Base-by-base conservation (phyloP, 2,888 invertebrate species). In the Choreutis nemorana region DNA sequence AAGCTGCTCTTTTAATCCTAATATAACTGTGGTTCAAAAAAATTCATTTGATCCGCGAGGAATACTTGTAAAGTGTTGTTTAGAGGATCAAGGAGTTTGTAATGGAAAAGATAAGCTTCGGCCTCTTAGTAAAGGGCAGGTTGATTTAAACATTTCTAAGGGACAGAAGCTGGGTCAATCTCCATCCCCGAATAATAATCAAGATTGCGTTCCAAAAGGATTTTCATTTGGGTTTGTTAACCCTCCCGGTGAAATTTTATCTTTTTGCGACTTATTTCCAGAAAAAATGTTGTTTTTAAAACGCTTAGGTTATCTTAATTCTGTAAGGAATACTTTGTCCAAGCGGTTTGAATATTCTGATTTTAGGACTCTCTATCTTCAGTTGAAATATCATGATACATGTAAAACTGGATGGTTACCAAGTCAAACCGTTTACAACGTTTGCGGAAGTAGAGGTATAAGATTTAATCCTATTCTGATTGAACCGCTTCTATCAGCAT, bases 181-280 rank as follows among this genome's bases (percentile, higher is more conserved):
- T 23, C 31, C 55, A 23, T 42, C 59, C 20, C 77, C 79, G 38
- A 63, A 68, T 40, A 38, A 70, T n/a, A 78, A 72, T 37, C 62
- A 66, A 8, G 42, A 48, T 3, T 41, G 43, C 25, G 65, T 80
- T 0, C 70, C 75, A 3, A 36, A 56, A 36, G 70, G 61, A 1
- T 57, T 54, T 36, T 37, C 57, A 6, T 81, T 75, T 49, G 81
- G 81, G 2, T 58, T 48, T 34, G 41, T 51, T 3, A 39, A 57
- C 20, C 48, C 57, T 2, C 37, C 55, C 12, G 65, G 54, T 23
- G 70, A 72, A 30, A 52, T 71, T 26, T 24, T 65, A 4, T 37
- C 42, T 2, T 37, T 32, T 15, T 55, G 50, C 29, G 35, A 45
- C 12, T 26, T 53, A 1, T 57, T 52, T 34, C 35, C 48, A 6